phyloP scores from a whole-genome alignment of 2,888 invertebrate genomes.

The Drosophila sordidula region DNA sequence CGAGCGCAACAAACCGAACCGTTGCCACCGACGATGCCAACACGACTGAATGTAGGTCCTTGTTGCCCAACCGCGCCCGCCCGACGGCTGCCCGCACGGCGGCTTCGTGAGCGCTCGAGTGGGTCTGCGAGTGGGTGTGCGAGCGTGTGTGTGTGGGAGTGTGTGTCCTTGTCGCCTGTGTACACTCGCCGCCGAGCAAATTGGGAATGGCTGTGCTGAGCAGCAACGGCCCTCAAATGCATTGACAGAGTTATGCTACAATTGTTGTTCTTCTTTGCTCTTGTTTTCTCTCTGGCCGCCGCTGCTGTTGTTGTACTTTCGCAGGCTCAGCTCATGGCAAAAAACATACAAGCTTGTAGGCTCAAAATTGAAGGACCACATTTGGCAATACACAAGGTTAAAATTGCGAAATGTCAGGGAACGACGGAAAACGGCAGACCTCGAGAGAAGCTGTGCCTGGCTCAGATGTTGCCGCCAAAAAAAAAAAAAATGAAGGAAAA shows the following conservation, averaged over 20 bases:
- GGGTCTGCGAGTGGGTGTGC: conserved; percentile 6
- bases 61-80: conserved; percentile 76
- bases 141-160: conserved; percentile 1
- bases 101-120: conserved; percentile 47
- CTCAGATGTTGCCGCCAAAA: conserved; percentile 25
- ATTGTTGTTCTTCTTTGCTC: conserved; percentile 30
- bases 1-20: neutral
- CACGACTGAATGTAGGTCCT: conserved; percentile 76
- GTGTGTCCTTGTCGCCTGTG: conserved; percentile 58
- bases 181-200: conserved; percentile 48
- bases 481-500: conserved; percentile 4
- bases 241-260: conserved; percentile 76
- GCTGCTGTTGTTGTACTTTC: conserved; percentile 25
- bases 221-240: conserved; percentile 70
- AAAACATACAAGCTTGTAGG: conserved; percentile 68
- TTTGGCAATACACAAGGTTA: conserved; percentile 77
- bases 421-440: conserved; percentile 27
- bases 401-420: conserved; percentile 70
- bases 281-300: conserved; percentile 23
- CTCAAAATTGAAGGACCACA: conserved; percentile 74
- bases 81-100: conserved; percentile 34
- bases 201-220: conserved; percentile 40
- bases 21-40: conserved; percentile 31
- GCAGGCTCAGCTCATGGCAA: conserved; percentile 42
- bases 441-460: conserved; percentile 50